phyloP scores from a whole-genome alignment of 1,140 invertebrate genomes.

The Latrodectus geometricus region DNA sequence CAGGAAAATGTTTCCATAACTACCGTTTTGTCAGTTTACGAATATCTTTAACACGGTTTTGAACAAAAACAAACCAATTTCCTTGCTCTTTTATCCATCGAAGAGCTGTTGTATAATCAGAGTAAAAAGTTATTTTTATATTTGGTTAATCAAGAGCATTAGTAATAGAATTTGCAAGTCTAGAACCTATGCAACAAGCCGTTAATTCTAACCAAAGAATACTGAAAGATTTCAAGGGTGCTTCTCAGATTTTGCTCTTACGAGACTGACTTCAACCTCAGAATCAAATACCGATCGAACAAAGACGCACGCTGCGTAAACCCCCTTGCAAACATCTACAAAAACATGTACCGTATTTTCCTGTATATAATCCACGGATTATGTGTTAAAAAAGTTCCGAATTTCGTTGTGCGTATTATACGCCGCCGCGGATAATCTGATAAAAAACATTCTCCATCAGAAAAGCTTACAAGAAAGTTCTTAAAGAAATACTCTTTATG shows the following conservation, averaged over 20 bases:
- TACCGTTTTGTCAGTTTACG: neutral
- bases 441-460: no score
- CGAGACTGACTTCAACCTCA: constrained; percentile 43
- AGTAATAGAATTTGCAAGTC: neutral
- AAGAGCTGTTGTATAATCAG: constrained; percentile 12
- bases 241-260: constrained; percentile 45
- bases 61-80: no score
- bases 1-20: neutral
- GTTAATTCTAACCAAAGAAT: constrained; percentile 14
- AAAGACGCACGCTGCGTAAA: no score
- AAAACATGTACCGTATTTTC: no score
- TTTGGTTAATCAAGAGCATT: constrained; percentile 5
- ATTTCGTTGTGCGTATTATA: no score
- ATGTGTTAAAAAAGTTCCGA: no score
- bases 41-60: neutral
- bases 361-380: no score
- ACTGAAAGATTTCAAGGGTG: neutral
- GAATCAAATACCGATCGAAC: no score
- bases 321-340: no score
- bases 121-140: constrained; percentile 11
- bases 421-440: no score
- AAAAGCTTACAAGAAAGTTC: no score
- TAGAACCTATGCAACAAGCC: constrained; percentile 1
- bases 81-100: constrained; percentile 39
- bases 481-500: no score